These are phyloP conservation scores for Monochamus alternatus DNA, from an alignment of 2,888 invertebrate species.

Conservation along the genomic window DNA sequence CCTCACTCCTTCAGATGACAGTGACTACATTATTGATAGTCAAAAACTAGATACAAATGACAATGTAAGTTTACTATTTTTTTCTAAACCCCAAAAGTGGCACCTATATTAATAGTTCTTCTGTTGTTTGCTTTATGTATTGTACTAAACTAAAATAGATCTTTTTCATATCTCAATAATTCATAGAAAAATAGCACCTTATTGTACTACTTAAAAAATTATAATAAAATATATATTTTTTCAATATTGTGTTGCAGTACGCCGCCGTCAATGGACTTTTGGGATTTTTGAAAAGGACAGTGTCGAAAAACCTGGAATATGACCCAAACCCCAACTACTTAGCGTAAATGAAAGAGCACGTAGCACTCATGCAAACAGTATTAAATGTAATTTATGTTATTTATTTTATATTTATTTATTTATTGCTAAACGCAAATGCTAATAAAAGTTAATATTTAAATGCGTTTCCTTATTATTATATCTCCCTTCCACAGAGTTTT, in stretches of 20 bases:
- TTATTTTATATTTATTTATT: slow-evolving; percentile 9
- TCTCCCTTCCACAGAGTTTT: too few relatives aligned
- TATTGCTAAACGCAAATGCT: background rate
- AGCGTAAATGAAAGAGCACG: background rate
- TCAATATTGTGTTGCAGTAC: slow-evolving; percentile 9
- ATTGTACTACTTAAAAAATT: too few relatives aligned
- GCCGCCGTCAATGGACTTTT: slow-evolving; percentile 17
- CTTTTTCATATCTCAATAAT: too few relatives aligned
- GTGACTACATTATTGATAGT: slow-evolving; percentile 19
- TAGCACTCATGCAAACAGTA: slow-evolving; percentile 28
- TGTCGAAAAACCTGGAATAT: slow-evolving; percentile 30
- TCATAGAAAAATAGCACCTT: too few relatives aligned
- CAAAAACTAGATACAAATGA: slow-evolving; percentile 9
- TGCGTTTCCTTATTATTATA: too few relatives aligned
- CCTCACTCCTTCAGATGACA: slow-evolving; percentile 4
- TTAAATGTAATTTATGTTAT: slow-evolving; percentile 28
- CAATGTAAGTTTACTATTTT: slow-evolving; percentile 2
- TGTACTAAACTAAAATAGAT: background rate
- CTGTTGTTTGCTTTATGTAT: too few relatives aligned
- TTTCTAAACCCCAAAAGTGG: background rate
- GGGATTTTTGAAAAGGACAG: slow-evolving; percentile 24
- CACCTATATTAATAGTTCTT: too few relatives aligned
- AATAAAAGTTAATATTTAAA: background rate
- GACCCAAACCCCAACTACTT: slow-evolving; percentile 27
- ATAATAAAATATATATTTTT: background rate